Conservation (phyloP, 2,113 vertebrate genomes). For the Microcebus tavaratra region DNA sequence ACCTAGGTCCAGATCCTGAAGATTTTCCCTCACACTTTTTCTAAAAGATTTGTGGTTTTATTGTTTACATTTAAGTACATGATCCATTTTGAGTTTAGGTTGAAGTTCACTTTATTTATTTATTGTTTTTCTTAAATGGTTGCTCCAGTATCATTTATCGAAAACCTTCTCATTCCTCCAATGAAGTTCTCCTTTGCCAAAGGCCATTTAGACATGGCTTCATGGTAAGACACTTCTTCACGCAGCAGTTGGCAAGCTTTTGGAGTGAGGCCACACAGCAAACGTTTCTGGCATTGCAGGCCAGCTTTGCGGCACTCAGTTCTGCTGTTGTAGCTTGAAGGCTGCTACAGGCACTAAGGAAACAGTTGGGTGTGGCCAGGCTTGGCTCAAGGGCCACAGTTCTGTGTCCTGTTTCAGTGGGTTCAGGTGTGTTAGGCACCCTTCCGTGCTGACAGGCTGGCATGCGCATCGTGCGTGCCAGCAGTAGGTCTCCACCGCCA, state of each 20-base stretch:
- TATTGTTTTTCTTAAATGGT: not conserved
- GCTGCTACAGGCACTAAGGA: not conserved
- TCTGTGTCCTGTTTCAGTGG: too few relatives aligned
- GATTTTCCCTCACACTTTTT: not conserved
- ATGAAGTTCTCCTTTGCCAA: not conserved
- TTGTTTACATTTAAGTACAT: not conserved
- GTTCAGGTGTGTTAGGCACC: not conserved
- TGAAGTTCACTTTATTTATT: not conserved
- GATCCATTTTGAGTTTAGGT: not conserved
- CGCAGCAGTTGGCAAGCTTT: not conserved
- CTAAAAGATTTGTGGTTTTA: not conserved
- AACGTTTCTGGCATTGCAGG: not conserved
- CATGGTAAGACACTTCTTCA: not conserved
- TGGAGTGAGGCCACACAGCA: not conserved
- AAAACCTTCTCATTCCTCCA: not conserved
- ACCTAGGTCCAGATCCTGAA: not conserved
- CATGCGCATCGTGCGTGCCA: not conserved
- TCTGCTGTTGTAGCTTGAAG: not conserved
- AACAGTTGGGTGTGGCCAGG: not conserved
- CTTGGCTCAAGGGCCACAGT: not conserved
- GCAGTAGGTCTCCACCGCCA: not conserved
- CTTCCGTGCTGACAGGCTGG: not conserved
- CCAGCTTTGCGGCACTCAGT: not conserved
- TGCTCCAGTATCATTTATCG: not conserved
- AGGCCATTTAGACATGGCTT: not conserved